phyloP scores from a whole-genome alignment of 2,888 invertebrate species.

The Lypha dubia region DNA sequence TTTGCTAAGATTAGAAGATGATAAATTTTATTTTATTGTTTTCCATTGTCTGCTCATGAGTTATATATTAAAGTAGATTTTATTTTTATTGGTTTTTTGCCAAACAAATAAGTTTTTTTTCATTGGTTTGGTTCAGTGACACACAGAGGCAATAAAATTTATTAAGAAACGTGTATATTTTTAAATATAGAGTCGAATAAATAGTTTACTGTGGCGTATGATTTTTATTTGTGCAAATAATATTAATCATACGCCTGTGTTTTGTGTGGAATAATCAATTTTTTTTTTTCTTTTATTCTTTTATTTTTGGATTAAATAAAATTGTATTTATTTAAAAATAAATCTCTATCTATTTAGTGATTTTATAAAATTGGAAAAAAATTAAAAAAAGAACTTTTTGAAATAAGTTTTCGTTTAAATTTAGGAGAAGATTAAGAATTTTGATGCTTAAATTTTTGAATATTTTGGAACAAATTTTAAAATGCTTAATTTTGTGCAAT shows the following conservation, averaged over 20 bases:
- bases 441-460: no score
- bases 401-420: no score
- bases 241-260: constrained; percentile 29
- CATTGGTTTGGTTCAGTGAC: constrained; percentile 24
- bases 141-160: constrained; percentile 45
- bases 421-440: no score
- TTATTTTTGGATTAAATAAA: no score
- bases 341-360: no score
- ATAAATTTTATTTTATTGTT: constrained; percentile 57
- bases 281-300: no score
- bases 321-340: no score
- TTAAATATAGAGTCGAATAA: neutral
- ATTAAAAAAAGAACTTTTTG: no score
- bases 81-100: constrained; percentile 42
- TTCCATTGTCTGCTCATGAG: constrained; percentile 54
- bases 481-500: no score
- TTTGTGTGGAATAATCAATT: no score
- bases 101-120: constrained; percentile 41
- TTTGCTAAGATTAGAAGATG: constrained; percentile 44
- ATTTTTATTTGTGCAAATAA: constrained; percentile 28
- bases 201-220: constrained; percentile 29
- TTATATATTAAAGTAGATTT: constrained; percentile 38
- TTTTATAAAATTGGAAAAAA: no score
- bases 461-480: no score
- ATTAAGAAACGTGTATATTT: constrained; percentile 22